Base-by-base conservation (phyloP, 2,797 vertebrate species). In the Bovichtus diacanthus region DNA sequence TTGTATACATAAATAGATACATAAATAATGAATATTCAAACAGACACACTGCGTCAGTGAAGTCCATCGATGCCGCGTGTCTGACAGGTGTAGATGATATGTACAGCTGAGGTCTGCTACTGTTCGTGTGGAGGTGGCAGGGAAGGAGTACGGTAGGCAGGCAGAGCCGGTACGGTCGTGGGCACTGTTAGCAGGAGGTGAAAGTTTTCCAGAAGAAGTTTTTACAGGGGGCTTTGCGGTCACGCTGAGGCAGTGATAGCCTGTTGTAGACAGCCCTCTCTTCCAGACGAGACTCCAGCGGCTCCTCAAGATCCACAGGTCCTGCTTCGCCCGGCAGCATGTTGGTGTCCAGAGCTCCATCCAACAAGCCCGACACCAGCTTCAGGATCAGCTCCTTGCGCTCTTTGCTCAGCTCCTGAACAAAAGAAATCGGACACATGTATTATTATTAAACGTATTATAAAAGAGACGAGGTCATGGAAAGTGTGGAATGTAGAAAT, bases 141-240 rank as follows among this genome's bases (percentile, higher is more conserved):
- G 53, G 36, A 36, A 43, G 72, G 54, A 82, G 70, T 63, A 51
- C 12, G 21, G 47, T 47, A 3, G 77, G 74, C 39, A 62, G 76
- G 58, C 13, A 23, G 46, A 74, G 61, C 53, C 23, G 5, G 9
- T n/a, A 29, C 15, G 70, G 50, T 43, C 59, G 44, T 0, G 70
- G 70, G 69, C 53, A 38, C 83, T 51, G 72, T 95, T 97, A 97
- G 93, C 97, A 97, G 62, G 96, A 95, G 29, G 96, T 97, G 94
- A 97, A 98, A 11, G 97, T 97, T 94, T 98, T 98, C 97, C 97
- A 98, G 95, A 97, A 98, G 96, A 98, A 97, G 90, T 97, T 97
- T 92, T 96, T 97, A 91, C 97, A 97, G 38, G 96, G 96, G 1
- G 96, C 95, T 93, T 97, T 97, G 87, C 97, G 96, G 80, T 97